Conservation (phyloP, 2,113 vertebrate species). For the Brienomyrus brachyistius region DNA sequence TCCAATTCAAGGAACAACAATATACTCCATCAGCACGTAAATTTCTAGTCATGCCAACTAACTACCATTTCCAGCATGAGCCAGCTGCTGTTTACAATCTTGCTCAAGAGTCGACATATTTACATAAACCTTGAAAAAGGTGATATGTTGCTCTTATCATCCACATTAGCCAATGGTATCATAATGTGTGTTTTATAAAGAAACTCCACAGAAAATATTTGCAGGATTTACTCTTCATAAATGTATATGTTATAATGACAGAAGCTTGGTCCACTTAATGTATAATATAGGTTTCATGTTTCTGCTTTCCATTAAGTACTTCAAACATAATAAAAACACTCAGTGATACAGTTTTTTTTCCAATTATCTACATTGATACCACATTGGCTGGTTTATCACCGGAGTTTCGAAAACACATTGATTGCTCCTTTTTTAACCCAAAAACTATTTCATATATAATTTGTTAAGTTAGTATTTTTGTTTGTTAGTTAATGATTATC, state of each 20-base stretch:
- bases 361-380: background rate
- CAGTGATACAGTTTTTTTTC: background rate
- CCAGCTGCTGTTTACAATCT: background rate
- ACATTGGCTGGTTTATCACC: background rate
- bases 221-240: background rate
- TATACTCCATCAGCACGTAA: background rate
- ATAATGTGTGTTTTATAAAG: background rate
- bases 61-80: background rate
- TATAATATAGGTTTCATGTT: no score
- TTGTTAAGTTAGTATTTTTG: background rate
- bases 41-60: background rate
- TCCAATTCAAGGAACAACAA: background rate
- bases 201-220: background rate
- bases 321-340: background rate
- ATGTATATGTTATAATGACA: background rate
- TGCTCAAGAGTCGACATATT: background rate
- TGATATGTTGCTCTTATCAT: background rate
- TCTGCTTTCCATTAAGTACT: background rate
- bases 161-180: background rate
- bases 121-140: background rate
- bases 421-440: background rate
- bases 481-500: conserved; percentile 12
- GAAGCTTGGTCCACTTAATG: background rate
- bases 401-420: background rate
- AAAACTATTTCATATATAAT: background rate